Conservation (phyloP, 2,797 vertebrate species). For the Scolopax rusticola region DNA sequence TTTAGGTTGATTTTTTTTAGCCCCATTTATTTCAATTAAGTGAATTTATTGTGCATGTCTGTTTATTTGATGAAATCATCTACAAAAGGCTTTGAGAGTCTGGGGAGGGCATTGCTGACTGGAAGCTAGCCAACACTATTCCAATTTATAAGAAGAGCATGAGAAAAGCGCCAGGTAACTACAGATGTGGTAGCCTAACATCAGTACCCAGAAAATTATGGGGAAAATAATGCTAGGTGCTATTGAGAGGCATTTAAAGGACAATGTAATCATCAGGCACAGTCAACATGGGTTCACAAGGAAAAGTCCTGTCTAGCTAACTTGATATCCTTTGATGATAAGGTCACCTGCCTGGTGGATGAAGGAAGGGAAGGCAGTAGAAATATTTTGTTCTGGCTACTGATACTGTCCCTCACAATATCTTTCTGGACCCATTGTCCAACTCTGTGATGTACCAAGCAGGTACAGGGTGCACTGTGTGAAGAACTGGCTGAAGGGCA, state of each 20-base stretch:
- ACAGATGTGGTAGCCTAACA: neutral
- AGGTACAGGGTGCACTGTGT: fast-evolving
- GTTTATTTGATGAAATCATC: neutral
- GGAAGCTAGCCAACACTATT: neutral
- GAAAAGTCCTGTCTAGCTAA: neutral
- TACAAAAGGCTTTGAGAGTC: neutral
- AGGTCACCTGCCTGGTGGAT: neutral
- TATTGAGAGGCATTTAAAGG: neutral
- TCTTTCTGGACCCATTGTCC: neutral
- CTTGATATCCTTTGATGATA: neutral
- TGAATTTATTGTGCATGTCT: neutral
- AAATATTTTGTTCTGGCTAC: neutral
- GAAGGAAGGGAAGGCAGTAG: neutral
- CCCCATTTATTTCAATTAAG: neutral
- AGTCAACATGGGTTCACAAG: neutral
- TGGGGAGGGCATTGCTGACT: neutral
- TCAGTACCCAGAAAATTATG: neutral
- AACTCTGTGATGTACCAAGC: neutral
- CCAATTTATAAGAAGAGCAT: neutral
- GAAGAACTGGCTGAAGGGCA: neutral
- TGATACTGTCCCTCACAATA: neutral
- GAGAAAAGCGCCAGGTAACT: neutral
- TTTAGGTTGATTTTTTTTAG: neutral
- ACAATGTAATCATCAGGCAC: neutral
- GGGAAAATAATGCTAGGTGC: neutral